Evolutionary conservation across 2,888 invertebrate species (phyloP), one percentile per base, ranked within the genome.

Genomic region (Ceriagrion tenellum): DNA sequence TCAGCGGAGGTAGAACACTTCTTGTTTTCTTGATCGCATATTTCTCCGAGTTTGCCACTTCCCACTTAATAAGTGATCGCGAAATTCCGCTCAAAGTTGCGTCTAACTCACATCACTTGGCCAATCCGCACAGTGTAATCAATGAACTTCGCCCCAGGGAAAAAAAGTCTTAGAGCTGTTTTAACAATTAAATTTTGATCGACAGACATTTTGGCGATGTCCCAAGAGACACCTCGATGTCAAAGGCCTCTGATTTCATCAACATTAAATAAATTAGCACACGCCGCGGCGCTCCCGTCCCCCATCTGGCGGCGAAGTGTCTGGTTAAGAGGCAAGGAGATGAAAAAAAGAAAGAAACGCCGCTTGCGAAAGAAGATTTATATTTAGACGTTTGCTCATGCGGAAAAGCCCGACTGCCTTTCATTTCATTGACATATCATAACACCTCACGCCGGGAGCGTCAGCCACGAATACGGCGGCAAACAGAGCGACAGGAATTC

Each of bases 241-340:
- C 0, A 81, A 35, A 35, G 81, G 13, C 69, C 30, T 18, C 13
- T 3, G 35, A 81, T 81, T 81, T 81, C 13, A 26, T 30, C 81
- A 81, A 13, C 30, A 35, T 35, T 81, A 35, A 81, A 35, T 81
- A 35, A 81, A 81, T n/a, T 35, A 18, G 35, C 1, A 35, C 16
- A 16, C 16, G 81, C 26, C 6, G 81, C 30, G 35, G 16, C 30
- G 35, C 16, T 30, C 35, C n/a, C 81, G 35, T 13, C n/a, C 26
- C n/a, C n/a, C 69, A 20, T 59, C 81, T 35, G 81, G 81, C 81
- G 81, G 81, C 81, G n/a, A 81, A 35, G 35, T 81, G 81, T 81
- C 81, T 81, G 81, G 35, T 12, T 18, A 35, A 16, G 35, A 35
- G 30, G 18, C 13, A 35, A n/a, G n/a, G 35, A 47, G 47, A 47